These are phyloP conservation scores for Oncorhynchus mykiss DNA, from an alignment of 2,113 vertebrate species.

Conservation along the genomic window DNA sequence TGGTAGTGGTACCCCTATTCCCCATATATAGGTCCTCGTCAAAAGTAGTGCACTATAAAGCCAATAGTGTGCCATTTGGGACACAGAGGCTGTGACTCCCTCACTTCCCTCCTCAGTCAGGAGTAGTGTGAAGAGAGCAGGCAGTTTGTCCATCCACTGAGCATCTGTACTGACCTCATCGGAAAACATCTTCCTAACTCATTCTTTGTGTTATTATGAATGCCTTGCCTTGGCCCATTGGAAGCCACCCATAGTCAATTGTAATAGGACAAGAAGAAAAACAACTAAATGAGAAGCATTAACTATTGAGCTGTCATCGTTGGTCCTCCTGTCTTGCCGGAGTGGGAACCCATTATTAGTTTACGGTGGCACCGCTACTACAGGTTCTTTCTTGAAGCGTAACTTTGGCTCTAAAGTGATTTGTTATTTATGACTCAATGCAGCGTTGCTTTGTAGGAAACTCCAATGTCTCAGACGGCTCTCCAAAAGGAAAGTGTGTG, in stretches of 20 bases:
- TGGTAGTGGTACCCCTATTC: background rate
- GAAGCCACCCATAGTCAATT: background rate
- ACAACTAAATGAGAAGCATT: background rate
- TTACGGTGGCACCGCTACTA: background rate
- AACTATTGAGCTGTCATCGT: background rate
- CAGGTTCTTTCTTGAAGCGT: background rate
- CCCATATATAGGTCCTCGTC: background rate
- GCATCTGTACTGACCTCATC: background rate
- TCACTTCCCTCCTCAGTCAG: too few species aligned
- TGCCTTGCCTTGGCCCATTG: background rate
- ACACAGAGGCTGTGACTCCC: too few species aligned
- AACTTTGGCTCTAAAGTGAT: background rate
- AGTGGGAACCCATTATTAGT: background rate
- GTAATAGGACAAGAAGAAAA: background rate
- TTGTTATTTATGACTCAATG: background rate
- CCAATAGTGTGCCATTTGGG: too few species aligned
- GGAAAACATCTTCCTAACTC: background rate
- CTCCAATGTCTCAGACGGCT: background rate
- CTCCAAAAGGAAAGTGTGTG: background rate
- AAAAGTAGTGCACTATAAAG: background rate
- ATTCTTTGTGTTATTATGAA: background rate
- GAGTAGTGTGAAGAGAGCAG: background rate
- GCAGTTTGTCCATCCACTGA: background rate
- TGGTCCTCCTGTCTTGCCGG: background rate
- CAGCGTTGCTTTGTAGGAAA: background rate